phyloP scores from a whole-genome alignment of 2,113 vertebrate genomes.

The Misgurnus mizolepis region DNA sequence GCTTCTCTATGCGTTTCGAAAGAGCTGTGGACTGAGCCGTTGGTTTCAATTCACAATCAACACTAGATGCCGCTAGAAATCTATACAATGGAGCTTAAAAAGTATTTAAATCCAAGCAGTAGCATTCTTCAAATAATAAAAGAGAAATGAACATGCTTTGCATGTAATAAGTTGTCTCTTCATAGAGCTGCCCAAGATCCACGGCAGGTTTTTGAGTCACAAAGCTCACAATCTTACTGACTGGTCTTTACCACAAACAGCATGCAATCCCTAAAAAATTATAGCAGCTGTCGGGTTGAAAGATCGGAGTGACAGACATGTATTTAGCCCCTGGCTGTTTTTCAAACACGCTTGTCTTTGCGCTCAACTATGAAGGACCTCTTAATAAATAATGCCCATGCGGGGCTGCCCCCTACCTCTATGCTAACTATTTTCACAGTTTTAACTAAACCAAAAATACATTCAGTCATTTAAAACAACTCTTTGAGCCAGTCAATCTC shows the following conservation, averaged over 20 bases:
- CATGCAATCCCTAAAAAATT: constrained; percentile 22
- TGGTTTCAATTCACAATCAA: too few species aligned
- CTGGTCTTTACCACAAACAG: constrained; percentile 15
- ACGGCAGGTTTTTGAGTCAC: neutral
- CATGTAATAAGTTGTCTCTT: neutral
- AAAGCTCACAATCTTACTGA: neutral
- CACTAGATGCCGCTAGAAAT: too few species aligned
- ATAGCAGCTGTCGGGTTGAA: constrained; percentile 16
- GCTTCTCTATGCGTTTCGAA: too few species aligned
- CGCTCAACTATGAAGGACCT: constrained; percentile 6
- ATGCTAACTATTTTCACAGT: constrained; percentile 8
- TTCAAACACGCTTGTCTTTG: neutral
- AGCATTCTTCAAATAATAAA: neutral
- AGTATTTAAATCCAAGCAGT: neutral
- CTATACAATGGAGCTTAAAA: too few species aligned
- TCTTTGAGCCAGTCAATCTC: constrained; percentile 5
- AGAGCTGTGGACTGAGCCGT: too few species aligned
- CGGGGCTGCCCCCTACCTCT: constrained; percentile 16
- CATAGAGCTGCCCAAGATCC: neutral
- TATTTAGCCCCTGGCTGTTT: constrained; percentile 34
- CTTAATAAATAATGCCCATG: constrained; percentile 33
- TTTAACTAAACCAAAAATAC: constrained; percentile 20
- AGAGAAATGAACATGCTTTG: neutral
- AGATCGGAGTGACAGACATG: constrained; percentile 34
- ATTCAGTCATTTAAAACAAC: constrained; percentile 24